Conservation (phyloP, 1,140 invertebrate species). For the Triops longicaudatus region DNA sequence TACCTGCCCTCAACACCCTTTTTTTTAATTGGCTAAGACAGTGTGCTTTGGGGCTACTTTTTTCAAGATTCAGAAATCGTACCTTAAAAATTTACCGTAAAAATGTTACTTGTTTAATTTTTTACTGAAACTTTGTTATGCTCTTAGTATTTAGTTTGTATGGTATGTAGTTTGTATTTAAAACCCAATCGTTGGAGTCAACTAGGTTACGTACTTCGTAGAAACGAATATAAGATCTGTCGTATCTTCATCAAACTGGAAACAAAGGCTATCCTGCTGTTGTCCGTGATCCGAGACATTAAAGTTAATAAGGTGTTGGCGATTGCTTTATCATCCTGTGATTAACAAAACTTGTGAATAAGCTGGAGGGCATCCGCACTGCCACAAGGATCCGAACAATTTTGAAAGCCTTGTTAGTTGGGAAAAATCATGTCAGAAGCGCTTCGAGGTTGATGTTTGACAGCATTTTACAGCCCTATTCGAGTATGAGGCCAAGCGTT, state of each 20-base stretch:
- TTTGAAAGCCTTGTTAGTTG: not conserved
- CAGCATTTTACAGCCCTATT: not conserved
- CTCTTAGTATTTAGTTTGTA: too few species aligned
- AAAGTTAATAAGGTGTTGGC: slow-evolving; percentile 7
- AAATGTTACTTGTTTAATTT: too few species aligned
- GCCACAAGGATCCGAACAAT: not conserved
- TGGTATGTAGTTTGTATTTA: not conserved
- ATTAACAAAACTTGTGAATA: not conserved
- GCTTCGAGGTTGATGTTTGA: not conserved
- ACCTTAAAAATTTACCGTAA: too few species aligned
- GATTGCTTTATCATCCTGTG: slow-evolving; percentile 15
- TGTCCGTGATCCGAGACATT: not conserved
- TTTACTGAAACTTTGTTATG: too few species aligned
- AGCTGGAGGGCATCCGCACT: not conserved
- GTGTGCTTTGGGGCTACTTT: too few species aligned
- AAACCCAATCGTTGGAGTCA: not conserved
- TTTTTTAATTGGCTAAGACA: too few species aligned
- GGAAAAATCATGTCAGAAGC: not conserved
- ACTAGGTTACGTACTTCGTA: not conserved
- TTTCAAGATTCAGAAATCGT: too few species aligned
- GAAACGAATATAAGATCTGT: not conserved
- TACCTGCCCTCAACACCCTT: too few species aligned
- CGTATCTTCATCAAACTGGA: not conserved
- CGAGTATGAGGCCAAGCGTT: not conserved
- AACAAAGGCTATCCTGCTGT: slow-evolving; percentile 2